Conservation (phyloP, 2,113 vertebrate genomes). For the Burhinus bistriatus region DNA sequence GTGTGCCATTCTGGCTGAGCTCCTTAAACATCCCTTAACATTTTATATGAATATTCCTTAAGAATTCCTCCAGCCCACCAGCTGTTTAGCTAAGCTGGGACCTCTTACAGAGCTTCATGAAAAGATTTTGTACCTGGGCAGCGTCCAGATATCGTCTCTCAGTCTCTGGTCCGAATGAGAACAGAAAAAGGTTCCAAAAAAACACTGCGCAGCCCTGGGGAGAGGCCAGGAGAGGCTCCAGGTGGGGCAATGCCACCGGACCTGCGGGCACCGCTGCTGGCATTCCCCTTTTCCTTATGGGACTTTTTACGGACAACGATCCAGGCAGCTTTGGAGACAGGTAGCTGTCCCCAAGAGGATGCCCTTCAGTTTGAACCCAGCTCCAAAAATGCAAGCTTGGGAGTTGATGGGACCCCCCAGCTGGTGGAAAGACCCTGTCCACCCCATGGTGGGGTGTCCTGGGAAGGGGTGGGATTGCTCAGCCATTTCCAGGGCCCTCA, state of each 20-base stretch:
- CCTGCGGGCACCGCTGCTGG: not conserved
- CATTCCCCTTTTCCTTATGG: accelerated
- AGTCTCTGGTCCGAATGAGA: not conserved
- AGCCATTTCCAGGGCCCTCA: not conserved
- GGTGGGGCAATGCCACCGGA: not conserved
- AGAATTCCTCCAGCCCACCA: not conserved
- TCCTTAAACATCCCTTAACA: not conserved
- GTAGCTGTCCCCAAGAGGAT: not conserved
- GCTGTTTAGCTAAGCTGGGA: not conserved
- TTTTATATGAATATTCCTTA: not conserved
- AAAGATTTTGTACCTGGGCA: not conserved
- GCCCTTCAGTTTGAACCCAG: not conserved
- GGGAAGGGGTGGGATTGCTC: not conserved
- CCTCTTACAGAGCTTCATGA: not conserved
- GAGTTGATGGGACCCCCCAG: not conserved
- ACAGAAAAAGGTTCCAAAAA: not conserved
- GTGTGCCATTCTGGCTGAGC: no score
- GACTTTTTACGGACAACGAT: accelerated
- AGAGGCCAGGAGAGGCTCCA: not conserved
- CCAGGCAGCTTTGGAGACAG: accelerated
- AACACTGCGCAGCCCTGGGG: accelerated
- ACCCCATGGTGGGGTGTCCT: not conserved
- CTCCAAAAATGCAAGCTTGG: not conserved
- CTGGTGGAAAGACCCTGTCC: not conserved
- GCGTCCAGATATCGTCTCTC: not conserved